Percentiles rank a stretch among this genome's conserved stretches.
These are phyloP conservation scores for Chromoteleia sp. DNA, from an alignment of 2,888 invertebrate species.

Conservation along the genomic window DNA sequence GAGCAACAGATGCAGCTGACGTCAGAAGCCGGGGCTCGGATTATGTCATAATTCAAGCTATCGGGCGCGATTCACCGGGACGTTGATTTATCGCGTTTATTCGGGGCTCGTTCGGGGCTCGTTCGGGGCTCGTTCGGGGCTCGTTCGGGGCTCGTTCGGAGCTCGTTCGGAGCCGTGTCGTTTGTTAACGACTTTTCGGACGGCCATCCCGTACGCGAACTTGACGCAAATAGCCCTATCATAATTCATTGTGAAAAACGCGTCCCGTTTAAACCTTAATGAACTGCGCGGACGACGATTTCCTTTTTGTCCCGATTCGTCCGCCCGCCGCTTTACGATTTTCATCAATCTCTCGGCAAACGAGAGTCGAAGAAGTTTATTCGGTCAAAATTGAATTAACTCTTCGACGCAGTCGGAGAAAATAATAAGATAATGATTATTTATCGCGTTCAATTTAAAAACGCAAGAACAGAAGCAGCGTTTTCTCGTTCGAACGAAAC, in stretches of 20 bases:
- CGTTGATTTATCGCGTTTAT: constrained; percentile 55
- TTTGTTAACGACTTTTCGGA: constrained; percentile 41
- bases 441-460: too few species aligned
- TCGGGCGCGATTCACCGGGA: constrained; percentile 37
- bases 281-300: constrained; percentile 6
- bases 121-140: constrained; percentile 45
- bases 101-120: constrained; percentile 32
- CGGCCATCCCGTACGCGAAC: constrained; percentile 4
- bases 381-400: background rate
- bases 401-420: too few species aligned
- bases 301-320: constrained; percentile 16
- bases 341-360: constrained; percentile 3
- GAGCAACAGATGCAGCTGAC: constrained; percentile 57
- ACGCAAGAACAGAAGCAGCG: too few species aligned
- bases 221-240: constrained; percentile 43
- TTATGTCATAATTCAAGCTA: constrained; percentile 54
- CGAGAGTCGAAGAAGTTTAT: background rate
- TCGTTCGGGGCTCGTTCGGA: constrained; percentile 23
- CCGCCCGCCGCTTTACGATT: background rate
- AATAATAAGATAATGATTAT: too few species aligned
- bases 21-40: constrained; percentile 28
- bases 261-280: constrained; percentile 28
- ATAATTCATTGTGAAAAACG: constrained; percentile 39
- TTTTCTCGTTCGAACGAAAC: too few species aligned
- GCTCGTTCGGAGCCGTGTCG: too few species aligned